Evolutionary conservation across 2,797 vertebrate species (phyloP).

Genomic region (Oryzias dopingdopingensis): DNA sequence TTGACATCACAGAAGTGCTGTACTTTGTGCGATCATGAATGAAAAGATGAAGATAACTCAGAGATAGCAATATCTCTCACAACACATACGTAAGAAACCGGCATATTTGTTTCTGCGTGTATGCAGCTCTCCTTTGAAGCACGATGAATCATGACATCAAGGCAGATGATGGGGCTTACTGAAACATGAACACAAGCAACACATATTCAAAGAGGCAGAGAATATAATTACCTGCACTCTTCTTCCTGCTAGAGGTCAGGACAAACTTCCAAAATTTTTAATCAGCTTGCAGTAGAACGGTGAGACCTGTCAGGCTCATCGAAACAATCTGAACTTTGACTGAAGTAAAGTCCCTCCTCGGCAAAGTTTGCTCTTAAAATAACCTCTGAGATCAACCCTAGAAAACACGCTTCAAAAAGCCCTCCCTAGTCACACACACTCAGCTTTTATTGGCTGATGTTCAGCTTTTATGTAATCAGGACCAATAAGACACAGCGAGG

Average conservation of each 20-base stretch:
- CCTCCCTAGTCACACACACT: not conserved
- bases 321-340: not conserved
- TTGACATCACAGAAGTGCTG: constrained; percentile 14
- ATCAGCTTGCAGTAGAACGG: not conserved
- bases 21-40: constrained; percentile 41
- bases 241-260: constrained; percentile 1
- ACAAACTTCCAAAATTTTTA: not conserved
- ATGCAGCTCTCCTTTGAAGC: constrained; percentile 11
- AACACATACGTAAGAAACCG: constrained; percentile 14
- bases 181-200: not conserved
- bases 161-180: constrained; percentile 14
- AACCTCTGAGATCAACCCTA: constrained; percentile 24
- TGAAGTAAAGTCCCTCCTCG: constrained; percentile 33
- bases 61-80: constrained; percentile 31
- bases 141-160: constrained; percentile 52
- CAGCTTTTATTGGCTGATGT: constrained; percentile 13
- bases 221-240: constrained; percentile 20
- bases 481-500: constrained; percentile 21
- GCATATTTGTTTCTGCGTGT: not conserved
- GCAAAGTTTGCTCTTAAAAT: constrained; percentile 16
- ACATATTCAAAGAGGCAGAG: not conserved
- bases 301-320: not conserved
- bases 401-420: constrained; percentile 1
- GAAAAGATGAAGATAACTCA: constrained; percentile 57
- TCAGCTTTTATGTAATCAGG: constrained; percentile 1